Conservation (phyloP, 2,113 vertebrate genomes). For the Dasyornis broadbenti region DNA sequence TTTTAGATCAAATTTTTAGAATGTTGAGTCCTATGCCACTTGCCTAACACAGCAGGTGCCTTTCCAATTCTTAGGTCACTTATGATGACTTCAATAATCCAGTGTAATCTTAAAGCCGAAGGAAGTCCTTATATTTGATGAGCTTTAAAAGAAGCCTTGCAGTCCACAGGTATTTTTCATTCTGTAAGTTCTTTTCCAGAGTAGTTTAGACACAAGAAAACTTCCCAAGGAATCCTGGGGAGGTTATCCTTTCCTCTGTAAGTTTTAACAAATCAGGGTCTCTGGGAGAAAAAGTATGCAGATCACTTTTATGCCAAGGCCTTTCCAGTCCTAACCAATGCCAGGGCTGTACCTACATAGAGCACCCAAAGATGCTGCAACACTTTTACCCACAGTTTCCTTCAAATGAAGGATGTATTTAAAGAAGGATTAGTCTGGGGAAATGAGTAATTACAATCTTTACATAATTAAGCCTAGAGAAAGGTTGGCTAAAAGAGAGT, state of each 20-base stretch:
- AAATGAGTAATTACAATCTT: neutral
- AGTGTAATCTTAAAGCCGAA: neutral
- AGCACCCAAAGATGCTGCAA: neutral
- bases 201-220: neutral
- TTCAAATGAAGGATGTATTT: neutral
- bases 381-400: neutral
- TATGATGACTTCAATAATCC: neutral
- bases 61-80: neutral
- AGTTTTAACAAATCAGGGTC: neutral
- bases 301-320: neutral
- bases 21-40: neutral
- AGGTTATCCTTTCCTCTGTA: neutral
- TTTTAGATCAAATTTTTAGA: neutral
- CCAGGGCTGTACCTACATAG: neutral
- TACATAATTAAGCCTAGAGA: neutral
- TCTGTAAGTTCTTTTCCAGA: neutral
- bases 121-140: neutral
- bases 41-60: neutral
- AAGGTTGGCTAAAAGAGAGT: neutral
- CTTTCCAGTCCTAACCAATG: neutral
- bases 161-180: neutral
- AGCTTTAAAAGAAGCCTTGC: neutral
- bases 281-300: neutral
- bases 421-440: neutral
- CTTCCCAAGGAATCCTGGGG: neutral